Base-by-base conservation (phyloP, 2,888 invertebrate species). In the Iselma pallidipennis region DNA sequence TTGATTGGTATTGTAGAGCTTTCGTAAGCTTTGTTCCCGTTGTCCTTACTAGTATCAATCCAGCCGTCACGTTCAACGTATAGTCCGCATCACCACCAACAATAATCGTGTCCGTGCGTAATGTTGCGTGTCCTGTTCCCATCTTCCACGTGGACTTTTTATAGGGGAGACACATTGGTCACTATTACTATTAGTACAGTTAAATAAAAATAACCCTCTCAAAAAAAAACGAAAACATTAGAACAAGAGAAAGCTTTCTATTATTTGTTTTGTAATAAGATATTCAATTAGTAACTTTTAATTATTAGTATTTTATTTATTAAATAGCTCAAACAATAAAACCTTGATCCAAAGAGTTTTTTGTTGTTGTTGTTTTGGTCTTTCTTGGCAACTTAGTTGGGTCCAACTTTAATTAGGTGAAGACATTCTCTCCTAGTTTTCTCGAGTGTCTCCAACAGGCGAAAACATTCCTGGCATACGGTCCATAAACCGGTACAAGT, bases 21-120 rank as follows among this genome's bases (percentile, higher is more conserved):
- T 31, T 31, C n/a, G n/a, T n/a, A n/a, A n/a, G n/a, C n/a, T n/a
- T n/a, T n/a, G n/a, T n/a, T n/a, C n/a, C n/a, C n/a, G 31, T 31
- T 31, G n/a, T n/a, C 3, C n/a, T n/a, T n/a, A n/a, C n/a, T n/a
- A n/a, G 31, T 31, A 31, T 31, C 31, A 31, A 10, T 31, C n/a
- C 12, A 31, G 14, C 31, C 10, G 29, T 29, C 29, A 29, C 29
- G 29, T 29, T 29, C 29, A 29, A 29, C 29, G 29, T 29, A 29
- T 10, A 29, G 1, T 33, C 31, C 2, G 21, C 49, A 49, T 6
- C n/a, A 25, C 14, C 26, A 21, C 23, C 49, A 49, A 63, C 63
- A 65, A 68, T 68, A 66, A 66, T 65, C 68, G 57, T 66, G 59
- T 49, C 59, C 53, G 68, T 68, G 69, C 70, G 70, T 69, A 71